Conservation (phyloP, 1,140 invertebrate species). For the Brachionus calyciflorus region DNA sequence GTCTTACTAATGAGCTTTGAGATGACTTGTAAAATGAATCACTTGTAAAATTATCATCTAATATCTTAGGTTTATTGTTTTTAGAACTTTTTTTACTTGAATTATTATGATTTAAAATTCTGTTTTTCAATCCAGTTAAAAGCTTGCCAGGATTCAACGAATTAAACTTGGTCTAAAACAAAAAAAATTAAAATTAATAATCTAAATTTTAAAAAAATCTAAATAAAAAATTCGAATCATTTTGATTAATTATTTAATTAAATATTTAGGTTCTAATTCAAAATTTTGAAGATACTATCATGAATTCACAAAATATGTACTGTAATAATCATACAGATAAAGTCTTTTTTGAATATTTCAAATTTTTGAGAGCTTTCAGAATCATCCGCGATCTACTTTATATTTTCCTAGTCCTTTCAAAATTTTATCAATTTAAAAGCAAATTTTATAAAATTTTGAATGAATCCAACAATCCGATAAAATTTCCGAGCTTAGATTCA, state of each 20-base stretch:
- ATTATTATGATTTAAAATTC: background rate
- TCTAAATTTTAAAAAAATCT: background rate
- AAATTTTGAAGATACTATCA: background rate
- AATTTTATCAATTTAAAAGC: too few species aligned
- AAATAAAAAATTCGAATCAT: background rate
- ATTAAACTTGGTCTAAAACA: background rate
- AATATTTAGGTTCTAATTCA: too few species aligned
- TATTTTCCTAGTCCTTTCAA: too few species aligned
- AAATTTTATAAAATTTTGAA: too few species aligned
- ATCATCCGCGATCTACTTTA: too few species aligned
- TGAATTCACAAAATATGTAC: background rate
- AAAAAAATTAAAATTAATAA: background rate
- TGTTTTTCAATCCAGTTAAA: background rate
- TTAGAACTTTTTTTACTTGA: background rate
- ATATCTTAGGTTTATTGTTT: background rate
- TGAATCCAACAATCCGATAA: too few species aligned
- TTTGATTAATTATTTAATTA: background rate
- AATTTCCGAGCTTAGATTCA: too few species aligned
- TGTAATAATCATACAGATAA: too few species aligned
- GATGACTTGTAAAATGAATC: background rate
- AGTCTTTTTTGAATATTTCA: too few species aligned
- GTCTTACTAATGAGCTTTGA: slow-evolving; percentile 1
- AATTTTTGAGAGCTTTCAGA: too few species aligned
- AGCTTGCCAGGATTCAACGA: background rate
- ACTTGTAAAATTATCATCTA: background rate